Evolutionary conservation across 1,140 invertebrate genomes (phyloP).

Genomic region (Brachionus rotundiformis): DNA sequence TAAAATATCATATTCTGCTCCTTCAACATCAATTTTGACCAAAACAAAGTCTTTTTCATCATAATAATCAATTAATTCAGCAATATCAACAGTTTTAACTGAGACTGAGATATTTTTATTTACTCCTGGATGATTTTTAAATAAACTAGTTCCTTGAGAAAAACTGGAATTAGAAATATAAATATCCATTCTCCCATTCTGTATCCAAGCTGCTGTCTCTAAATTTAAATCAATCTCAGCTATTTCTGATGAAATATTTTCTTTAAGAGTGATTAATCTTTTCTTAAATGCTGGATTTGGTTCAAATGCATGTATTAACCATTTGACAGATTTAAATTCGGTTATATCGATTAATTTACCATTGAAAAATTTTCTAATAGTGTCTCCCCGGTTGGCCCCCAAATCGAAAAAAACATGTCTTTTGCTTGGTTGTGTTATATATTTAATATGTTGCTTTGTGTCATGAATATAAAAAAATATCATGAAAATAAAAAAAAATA

Average conservation of each 20-base stretch:
- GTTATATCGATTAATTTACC: background rate
- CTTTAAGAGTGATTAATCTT: background rate
- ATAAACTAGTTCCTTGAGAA: background rate
- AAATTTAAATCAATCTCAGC: conserved; percentile 3
- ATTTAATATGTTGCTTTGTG: background rate
- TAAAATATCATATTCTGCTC: conserved; percentile 4
- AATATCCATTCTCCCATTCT: background rate
- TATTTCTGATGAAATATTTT: background rate
- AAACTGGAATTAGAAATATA: background rate
- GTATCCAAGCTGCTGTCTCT: conserved; percentile 13
- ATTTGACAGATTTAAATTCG: background rate
- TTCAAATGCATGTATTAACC: conserved; percentile 10
- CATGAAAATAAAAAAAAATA: background rate
- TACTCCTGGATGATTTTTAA: background rate
- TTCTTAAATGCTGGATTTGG: conserved; percentile 10
- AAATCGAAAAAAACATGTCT: background rate
- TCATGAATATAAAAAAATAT: background rate
- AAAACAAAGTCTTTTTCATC: background rate
- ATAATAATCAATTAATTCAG: background rate
- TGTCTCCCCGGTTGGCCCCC: background rate
- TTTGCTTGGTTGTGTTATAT: background rate
- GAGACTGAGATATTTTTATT: background rate
- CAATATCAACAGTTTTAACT: background rate
- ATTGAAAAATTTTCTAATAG: background rate
- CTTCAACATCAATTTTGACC: conserved; percentile 3